Base-by-base conservation (phyloP, 1,140 invertebrate species). In the Orchestia grillus region DNA sequence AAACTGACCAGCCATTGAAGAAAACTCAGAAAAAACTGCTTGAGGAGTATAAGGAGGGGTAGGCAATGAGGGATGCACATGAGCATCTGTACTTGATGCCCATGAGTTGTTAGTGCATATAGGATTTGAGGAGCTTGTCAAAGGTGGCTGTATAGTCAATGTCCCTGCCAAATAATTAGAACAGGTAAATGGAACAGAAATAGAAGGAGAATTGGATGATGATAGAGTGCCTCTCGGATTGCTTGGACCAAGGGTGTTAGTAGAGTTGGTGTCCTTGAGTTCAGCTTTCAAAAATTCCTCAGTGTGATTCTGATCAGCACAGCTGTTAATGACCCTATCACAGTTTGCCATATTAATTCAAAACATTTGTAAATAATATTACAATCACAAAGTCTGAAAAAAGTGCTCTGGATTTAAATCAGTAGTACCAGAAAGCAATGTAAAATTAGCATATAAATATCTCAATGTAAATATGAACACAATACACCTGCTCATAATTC, bases 41-140 rank as follows among this genome's bases (percentile, higher is more conserved):
- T 94, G 92, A 47, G 92, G 92, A 94, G 92, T 94, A 47, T 94
- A 94, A 45, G 92, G 92, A 23, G 92, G 92, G 44, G 92, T 94
- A 19, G 40, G 92, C 43, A 45, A 47, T n/a, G 92, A 94, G 40
- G 44, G 92, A 91, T 91, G 44, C 41, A 43, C 88, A 91, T 42
- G 88, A 91, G 44, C 19, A 43, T 91, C 88, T 42, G 88, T 44
- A 42, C 88, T 77, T 36, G 62, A 77, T 77, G 28, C 62, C 62
- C 62, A 77, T 77, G 62, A 19, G 62, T 77, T 77, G 11, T 77
- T 1, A 19, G 62, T 77, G 62, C 62, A 23, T 28, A 77, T 77
- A 77, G 62, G 36, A 77, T 77, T 77, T 77, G 62, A 77, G 28
- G 28, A 3, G 28, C 62, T 77, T 77, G 1, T 77, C 28, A 77